Conservation (phyloP, 2,797 vertebrate genomes). For the Margarornis squamiger region DNA sequence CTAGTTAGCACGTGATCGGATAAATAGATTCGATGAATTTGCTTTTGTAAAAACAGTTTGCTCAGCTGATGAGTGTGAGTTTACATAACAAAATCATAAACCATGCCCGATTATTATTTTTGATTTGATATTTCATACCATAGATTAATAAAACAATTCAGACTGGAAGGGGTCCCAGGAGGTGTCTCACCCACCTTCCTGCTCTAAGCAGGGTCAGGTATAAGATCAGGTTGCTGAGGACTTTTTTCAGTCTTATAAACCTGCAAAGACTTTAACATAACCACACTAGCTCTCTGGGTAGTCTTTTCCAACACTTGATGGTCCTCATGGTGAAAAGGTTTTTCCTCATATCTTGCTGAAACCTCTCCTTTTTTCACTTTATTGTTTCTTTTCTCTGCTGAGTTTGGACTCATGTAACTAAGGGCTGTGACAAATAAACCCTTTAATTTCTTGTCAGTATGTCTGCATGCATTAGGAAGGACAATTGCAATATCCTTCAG, state of each 20-base stretch:
- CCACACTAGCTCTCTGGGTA: neutral
- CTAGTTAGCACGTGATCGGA: neutral
- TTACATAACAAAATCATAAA: neutral
- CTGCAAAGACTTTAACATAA: neutral
- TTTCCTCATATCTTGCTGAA: neutral
- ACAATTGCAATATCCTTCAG: constrained; percentile 7
- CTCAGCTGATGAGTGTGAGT: neutral
- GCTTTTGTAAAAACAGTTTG: neutral
- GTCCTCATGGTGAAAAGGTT: neutral
- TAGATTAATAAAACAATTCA: neutral
- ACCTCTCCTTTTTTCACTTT: neutral
- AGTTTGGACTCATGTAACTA: neutral
- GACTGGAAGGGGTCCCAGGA: neutral
- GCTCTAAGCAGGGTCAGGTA: neutral
- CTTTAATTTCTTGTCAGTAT: neutral
- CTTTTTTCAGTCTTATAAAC: neutral
- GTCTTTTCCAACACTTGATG: neutral
- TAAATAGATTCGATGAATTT: neutral
- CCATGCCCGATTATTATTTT: neutral
- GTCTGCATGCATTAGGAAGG: neutral
- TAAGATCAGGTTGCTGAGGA: neutral
- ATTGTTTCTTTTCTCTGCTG: neutral
- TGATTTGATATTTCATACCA: neutral
- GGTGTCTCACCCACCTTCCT: neutral
- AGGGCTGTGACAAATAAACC: neutral